Percentiles rank a stretch among this genome's conserved stretches.
phyloP scores from a whole-genome alignment of 2,797 vertebrate genomes.

The Lagorchestes hirsutus region DNA sequence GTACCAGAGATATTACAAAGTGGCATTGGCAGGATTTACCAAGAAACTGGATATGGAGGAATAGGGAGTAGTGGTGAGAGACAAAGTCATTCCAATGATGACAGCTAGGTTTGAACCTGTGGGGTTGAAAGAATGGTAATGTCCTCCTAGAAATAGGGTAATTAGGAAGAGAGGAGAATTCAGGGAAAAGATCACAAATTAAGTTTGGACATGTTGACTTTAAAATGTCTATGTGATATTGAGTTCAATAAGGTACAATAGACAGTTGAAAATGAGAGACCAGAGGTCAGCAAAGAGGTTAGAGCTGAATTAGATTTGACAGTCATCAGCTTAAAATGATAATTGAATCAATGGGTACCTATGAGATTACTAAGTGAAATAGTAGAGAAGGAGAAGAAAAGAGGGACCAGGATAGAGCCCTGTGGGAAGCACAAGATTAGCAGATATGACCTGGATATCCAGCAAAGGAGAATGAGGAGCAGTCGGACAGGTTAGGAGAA shows the following conservation, averaged over 20 bases:
- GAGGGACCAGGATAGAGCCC: too few relatives aligned
- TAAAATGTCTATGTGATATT: not conserved
- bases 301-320: not conserved
- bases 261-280: not conserved
- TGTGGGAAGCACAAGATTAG: not conserved
- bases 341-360: not conserved
- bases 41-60: not conserved
- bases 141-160: not conserved
- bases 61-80: not conserved
- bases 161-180: not conserved
- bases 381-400: not conserved
- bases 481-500: not conserved
- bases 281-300: not conserved
- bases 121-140: not conserved
- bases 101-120: not conserved
- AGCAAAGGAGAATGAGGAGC: not conserved
- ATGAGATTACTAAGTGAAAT: not conserved
- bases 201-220: not conserved
- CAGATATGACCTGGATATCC: not conserved
- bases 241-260: not conserved
- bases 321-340: not conserved
- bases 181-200: not conserved
- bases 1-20: not conserved
- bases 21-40: not conserved
- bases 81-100: not conserved